Evolutionary conservation across 2,888 invertebrate genomes (phyloP).

Genomic region (Stictocephala bisonia): DNA sequence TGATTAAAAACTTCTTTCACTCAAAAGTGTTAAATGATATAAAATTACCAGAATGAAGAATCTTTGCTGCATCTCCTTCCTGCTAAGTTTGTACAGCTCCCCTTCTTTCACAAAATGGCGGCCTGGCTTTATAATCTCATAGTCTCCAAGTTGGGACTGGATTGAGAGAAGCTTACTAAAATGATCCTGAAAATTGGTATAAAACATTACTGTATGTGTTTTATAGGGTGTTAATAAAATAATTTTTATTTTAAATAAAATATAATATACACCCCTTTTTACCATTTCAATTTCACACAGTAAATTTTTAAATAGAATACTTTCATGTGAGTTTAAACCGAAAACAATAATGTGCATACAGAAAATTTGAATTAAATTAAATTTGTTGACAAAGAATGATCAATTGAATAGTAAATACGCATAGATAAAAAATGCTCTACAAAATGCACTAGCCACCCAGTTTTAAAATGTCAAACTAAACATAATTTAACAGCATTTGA

Average conservation of each 20-base stretch:
- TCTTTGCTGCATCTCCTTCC: constrained; percentile 72
- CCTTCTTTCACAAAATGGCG: constrained; percentile 73
- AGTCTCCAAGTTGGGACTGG: constrained; percentile 65
- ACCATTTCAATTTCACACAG: not conserved
- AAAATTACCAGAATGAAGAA: constrained; percentile 72
- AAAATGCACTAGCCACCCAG: too few relatives aligned
- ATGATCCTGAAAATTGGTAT: constrained; percentile 67
- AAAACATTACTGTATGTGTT: not conserved
- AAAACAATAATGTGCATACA: too few relatives aligned
- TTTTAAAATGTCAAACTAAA: too few relatives aligned
- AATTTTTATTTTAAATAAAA: not conserved
- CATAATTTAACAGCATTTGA: too few relatives aligned
- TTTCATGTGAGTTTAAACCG: too few relatives aligned
- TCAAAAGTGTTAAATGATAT: too few relatives aligned
- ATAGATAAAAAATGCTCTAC: too few relatives aligned
- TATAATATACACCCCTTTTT: not conserved
- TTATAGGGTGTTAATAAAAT: not conserved
- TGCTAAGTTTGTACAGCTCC: constrained; percentile 72
- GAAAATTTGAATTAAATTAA: too few relatives aligned
- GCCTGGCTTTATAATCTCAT: constrained; percentile 68
- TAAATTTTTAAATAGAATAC: constrained; percentile 15
- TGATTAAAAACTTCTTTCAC: too few relatives aligned
- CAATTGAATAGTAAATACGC: too few relatives aligned
- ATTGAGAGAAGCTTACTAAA: constrained; percentile 68
- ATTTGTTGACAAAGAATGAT: too few relatives aligned